These are phyloP conservation scores for Palythoa grandiflora DNA, from an alignment of 92 coral and sea anemone genomes.

Conservation along the genomic window DNA sequence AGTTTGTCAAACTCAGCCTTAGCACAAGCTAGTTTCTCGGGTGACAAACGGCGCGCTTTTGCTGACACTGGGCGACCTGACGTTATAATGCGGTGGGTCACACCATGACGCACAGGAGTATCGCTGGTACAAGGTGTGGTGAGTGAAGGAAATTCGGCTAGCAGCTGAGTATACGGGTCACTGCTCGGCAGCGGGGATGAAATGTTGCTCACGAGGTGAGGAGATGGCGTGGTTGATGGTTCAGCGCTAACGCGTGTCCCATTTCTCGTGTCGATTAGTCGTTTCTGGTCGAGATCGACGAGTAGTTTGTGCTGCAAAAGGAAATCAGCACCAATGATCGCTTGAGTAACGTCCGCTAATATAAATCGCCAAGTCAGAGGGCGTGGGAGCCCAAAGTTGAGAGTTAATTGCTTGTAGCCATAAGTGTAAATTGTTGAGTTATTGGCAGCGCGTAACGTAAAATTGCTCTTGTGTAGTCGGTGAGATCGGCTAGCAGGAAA, in stretches of 20 bases:
- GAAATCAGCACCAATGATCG: slow-evolving; percentile 57
- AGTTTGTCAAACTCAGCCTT: slow-evolving; percentile 56
- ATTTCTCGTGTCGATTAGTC: slow-evolving; percentile 47
- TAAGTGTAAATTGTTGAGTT: slow-evolving; percentile 53
- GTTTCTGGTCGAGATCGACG: slow-evolving; percentile 52
- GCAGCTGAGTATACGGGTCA: slow-evolving; percentile 22
- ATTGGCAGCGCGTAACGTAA: slow-evolving; percentile 63
- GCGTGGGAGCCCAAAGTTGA: slow-evolving; percentile 49
- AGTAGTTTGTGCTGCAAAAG: slow-evolving; percentile 56
- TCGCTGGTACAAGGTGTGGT: slow-evolving; percentile 49
- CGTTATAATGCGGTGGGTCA: slow-evolving; percentile 30
- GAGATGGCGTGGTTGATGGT: slow-evolving; percentile 20
- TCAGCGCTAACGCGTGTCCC: slow-evolving; percentile 43
- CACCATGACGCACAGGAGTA: slow-evolving; percentile 34
- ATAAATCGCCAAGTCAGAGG: slow-evolving; percentile 13
- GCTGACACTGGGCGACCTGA: slow-evolving; percentile 54
- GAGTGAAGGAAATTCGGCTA: slow-evolving; percentile 35
- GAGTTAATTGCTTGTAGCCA: slow-evolving; percentile 15
- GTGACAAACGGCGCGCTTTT: slow-evolving; percentile 51
- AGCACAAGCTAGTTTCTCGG: slow-evolving; percentile 45
- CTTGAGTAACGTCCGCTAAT: slow-evolving; percentile 59
- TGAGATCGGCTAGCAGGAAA: slow-evolving; percentile 51
- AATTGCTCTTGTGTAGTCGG: slow-evolving; percentile 40
- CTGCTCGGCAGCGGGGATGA: background rate
- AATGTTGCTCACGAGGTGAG: background rate